phyloP scores from a whole-genome alignment of 2,888 invertebrate species.

The Lymantria dispar region DNA sequence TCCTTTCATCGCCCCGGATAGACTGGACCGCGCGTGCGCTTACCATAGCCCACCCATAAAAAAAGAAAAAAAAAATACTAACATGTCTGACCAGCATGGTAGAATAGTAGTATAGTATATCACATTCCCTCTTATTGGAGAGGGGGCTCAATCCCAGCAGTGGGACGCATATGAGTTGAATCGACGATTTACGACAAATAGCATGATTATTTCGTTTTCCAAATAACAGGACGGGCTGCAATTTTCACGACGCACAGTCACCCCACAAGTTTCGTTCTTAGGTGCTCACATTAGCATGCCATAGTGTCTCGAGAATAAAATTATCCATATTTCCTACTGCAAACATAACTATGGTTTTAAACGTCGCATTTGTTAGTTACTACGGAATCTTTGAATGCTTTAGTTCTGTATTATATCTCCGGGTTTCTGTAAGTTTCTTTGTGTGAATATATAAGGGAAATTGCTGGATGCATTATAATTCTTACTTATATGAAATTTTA shows the following conservation, averaged over 20 bases:
- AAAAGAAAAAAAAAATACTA: no score
- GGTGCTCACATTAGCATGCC: constrained; percentile 37
- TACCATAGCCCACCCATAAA: no score
- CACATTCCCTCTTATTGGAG: no score
- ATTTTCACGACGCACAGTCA: constrained; percentile 10
- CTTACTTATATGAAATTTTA: not conserved
- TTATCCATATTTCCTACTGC: constrained; percentile 34
- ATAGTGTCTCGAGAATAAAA: constrained; percentile 39
- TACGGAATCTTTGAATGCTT: constrained; percentile 29
- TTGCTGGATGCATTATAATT: constrained; percentile 7
- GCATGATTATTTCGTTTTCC: no score
- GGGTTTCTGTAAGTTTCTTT: constrained; percentile 12
- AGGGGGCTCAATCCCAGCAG: no score
- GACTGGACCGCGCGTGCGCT: no score
- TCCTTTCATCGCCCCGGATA: no score
- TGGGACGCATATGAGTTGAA: no score
- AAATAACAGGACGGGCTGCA: not conserved
- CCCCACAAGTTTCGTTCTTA: constrained; percentile 29
- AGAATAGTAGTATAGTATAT: no score
- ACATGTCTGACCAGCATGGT: no score
- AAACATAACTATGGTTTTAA: constrained; percentile 31
- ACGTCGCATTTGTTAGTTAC: constrained; percentile 30
- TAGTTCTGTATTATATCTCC: constrained; percentile 16
- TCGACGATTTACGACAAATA: no score
- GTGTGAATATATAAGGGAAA: constrained; percentile 8